phyloP scores from a whole-genome alignment of 1,140 invertebrate species.

The Formica exsecta region DNA sequence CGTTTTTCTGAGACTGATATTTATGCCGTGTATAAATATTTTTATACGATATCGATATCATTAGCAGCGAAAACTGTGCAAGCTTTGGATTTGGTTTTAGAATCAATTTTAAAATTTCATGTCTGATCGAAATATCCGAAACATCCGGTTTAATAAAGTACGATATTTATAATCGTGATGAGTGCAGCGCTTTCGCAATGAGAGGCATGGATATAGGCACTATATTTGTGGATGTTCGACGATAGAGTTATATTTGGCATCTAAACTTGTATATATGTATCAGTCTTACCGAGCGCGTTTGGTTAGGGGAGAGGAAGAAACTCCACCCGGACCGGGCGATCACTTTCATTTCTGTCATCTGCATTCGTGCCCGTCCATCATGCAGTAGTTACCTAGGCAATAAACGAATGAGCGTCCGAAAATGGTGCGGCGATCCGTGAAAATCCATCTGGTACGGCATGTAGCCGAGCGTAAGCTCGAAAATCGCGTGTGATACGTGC shows the following conservation, averaged over 20 bases:
- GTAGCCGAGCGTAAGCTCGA: constrained; percentile 54
- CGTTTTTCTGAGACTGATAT: constrained; percentile 29
- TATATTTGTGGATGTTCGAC: background rate
- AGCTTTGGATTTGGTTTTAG: background rate
- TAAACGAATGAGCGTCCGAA: constrained; percentile 63
- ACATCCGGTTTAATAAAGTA: background rate
- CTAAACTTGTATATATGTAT: constrained; percentile 14
- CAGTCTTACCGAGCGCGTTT: background rate
- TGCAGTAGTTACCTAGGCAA: constrained; percentile 59
- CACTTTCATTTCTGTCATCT: constrained; percentile 64
- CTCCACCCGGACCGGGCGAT: constrained; percentile 12
- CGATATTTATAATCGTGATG: background rate
- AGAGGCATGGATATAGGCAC: background rate
- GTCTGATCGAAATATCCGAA: background rate
- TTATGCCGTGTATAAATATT: constrained; percentile 4
- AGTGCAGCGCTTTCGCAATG: too few relatives aligned
- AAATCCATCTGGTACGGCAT: constrained; percentile 57
- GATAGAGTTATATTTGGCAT: constrained; percentile 1
- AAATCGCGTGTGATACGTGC: constrained; percentile 55
- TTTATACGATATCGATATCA: background rate
- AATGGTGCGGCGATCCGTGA: constrained; percentile 59
- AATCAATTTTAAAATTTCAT: background rate
- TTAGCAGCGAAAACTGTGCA: background rate
- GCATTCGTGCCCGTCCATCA: constrained; percentile 62
- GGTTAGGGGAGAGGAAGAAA: background rate